Evolutionary conservation across 1,140 invertebrate species (phyloP).

Genomic region (Delia radicum): DNA sequence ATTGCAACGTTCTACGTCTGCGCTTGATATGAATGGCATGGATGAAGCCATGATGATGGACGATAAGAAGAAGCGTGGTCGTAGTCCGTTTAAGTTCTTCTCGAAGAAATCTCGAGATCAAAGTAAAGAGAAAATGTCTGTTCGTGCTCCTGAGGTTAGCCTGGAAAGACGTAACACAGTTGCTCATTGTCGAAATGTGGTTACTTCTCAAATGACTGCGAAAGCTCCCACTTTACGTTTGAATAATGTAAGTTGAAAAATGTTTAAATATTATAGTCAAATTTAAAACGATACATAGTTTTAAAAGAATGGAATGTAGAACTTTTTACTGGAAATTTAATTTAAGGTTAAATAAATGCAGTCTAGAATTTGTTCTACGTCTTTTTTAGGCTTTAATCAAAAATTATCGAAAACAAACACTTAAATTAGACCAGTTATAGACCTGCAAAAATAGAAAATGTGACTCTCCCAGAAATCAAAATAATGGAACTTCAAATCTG

Average conservation of each 20-base stretch:
- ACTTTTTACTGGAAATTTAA: no score
- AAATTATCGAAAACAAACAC: no score
- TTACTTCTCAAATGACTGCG: conserved; percentile 48
- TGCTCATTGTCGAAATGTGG: conserved; percentile 51
- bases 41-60: conserved; percentile 63
- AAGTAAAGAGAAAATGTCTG: conserved; percentile 48
- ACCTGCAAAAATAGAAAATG: no score
- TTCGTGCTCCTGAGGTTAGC: conserved; percentile 34
- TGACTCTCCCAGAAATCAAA: no score
- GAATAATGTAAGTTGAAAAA: conserved; percentile 36
- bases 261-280: neutral
- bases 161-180: conserved; percentile 49
- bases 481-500: no score
- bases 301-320: no score
- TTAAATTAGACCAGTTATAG: no score
- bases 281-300: neutral
- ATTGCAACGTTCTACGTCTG: conserved; percentile 73
- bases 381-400: no score
- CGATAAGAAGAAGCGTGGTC: conserved; percentile 82
- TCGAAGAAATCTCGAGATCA: conserved; percentile 53
- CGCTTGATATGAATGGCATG: conserved; percentile 69
- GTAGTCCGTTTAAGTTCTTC: conserved; percentile 83
- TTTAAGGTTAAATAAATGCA: no score
- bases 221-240: conserved; percentile 44
- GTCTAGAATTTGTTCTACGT: no score